Conservation (phyloP, 2,888 invertebrate species). For the Cosmia trapezina region DNA sequence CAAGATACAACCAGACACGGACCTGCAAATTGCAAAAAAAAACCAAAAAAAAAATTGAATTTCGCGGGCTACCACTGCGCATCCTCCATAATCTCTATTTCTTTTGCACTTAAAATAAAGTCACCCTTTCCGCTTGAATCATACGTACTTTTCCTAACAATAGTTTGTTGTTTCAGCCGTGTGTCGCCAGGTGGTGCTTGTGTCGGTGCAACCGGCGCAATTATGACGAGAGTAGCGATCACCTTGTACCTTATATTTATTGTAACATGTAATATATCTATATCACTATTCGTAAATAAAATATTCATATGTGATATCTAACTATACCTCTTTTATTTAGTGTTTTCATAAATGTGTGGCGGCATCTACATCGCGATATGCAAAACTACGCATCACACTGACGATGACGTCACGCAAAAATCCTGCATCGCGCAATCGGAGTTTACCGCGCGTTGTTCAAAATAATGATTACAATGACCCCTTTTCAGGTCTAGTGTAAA, state of each 20-base stretch:
- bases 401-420: too few relatives aligned
- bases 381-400: too few relatives aligned
- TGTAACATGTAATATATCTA: conserved; percentile 87
- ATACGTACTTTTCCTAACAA: background rate
- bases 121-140: background rate
- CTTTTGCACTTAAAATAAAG: background rate
- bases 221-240: conserved; percentile 90
- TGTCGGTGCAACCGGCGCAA: conserved; percentile 88
- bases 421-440: too few relatives aligned
- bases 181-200: conserved; percentile 89
- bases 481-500: too few relatives aligned
- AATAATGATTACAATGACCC: too few relatives aligned
- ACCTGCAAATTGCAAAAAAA: too few relatives aligned
- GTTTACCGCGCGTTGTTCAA: too few relatives aligned
- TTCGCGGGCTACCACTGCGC: too few relatives aligned
- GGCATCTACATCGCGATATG: too few relatives aligned
- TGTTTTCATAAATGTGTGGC: too few relatives aligned
- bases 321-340: conserved; percentile 65
- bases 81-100: background rate
- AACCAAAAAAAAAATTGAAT: too few relatives aligned
- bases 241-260: conserved; percentile 90
- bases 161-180: conserved; percentile 82
- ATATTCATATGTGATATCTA: conserved; percentile 90
- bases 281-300: conserved; percentile 89
- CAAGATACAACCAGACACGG: too few relatives aligned